These are phyloP conservation scores for Pyrocoelia pectoralis DNA, from an alignment of 2,888 invertebrate species.

Conservation along the genomic window DNA sequence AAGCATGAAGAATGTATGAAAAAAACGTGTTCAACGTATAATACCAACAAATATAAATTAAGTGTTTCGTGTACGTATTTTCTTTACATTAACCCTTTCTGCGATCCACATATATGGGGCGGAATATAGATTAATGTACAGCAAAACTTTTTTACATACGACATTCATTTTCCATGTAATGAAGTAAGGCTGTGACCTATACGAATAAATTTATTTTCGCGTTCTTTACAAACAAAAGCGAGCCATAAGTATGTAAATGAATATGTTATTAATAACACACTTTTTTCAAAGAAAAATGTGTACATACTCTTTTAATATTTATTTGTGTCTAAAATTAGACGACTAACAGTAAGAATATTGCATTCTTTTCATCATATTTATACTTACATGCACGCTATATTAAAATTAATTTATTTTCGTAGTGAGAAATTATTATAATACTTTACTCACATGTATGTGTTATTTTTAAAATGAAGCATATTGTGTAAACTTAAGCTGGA, in stretches of 20 bases:
- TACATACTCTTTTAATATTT: neutral
- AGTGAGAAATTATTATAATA: neutral
- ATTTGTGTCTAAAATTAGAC: neutral
- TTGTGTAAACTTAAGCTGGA: neutral
- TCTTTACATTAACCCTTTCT: no score
- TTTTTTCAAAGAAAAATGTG: neutral
- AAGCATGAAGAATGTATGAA: no score
- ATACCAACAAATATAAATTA: no score
- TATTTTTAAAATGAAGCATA: neutral
- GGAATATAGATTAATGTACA: neutral
- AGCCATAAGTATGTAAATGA: neutral
- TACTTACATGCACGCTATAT: neutral
- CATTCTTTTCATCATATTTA: no score
- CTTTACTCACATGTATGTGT: neutral
- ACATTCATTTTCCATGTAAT: neutral
- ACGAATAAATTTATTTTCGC: neutral
- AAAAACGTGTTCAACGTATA: no score
- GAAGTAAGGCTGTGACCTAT: neutral
- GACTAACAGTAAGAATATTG: neutral
- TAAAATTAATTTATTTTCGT: neutral
- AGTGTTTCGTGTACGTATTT: neutral
- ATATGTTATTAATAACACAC: neutral
- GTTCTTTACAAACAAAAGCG: neutral
- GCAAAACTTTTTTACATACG: neutral
- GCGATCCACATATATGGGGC: neutral